A percentile compares a stretch with the other conserved stretches of the same genome.
phyloP scores from a whole-genome alignment of 2,113 vertebrate genomes.

The Crotalus tigris region DNA sequence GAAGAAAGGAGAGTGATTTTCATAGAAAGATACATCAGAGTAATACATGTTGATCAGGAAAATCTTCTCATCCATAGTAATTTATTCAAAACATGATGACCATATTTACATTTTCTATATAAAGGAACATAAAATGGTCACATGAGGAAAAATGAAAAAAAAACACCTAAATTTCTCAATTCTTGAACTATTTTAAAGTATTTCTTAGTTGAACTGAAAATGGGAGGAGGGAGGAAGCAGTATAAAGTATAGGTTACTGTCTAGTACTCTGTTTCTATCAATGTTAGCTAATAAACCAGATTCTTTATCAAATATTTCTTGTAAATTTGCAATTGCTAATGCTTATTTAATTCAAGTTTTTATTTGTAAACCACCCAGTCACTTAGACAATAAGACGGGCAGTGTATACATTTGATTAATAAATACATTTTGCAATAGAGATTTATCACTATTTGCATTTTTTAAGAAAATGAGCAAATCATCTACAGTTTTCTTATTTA shows the following conservation, averaged over 20 bases:
- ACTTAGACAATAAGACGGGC: background rate
- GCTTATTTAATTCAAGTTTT: background rate
- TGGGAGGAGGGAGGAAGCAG: background rate
- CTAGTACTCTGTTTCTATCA: background rate
- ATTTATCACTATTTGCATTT: background rate
- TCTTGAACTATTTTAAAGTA: background rate
- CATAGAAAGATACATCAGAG: background rate
- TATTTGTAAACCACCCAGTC: background rate
- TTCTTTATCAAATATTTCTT: background rate
- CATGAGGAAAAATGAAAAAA: background rate
- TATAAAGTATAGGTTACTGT: background rate
- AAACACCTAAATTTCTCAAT: background rate
- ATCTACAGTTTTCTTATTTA: background rate
- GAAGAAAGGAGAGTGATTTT: background rate
- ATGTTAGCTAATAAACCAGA: background rate
- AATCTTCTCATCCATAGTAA: background rate
- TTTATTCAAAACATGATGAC: background rate
- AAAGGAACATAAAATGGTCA: background rate
- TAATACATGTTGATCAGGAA: background rate
- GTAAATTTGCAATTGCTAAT: background rate
- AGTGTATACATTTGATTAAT: background rate
- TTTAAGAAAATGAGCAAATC: background rate
- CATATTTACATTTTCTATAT: background rate
- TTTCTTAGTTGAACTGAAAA: background rate
- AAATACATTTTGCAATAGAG: background rate